phyloP scores from a whole-genome alignment of 1,140 invertebrate species.

The Sinonovacula constricta region DNA sequence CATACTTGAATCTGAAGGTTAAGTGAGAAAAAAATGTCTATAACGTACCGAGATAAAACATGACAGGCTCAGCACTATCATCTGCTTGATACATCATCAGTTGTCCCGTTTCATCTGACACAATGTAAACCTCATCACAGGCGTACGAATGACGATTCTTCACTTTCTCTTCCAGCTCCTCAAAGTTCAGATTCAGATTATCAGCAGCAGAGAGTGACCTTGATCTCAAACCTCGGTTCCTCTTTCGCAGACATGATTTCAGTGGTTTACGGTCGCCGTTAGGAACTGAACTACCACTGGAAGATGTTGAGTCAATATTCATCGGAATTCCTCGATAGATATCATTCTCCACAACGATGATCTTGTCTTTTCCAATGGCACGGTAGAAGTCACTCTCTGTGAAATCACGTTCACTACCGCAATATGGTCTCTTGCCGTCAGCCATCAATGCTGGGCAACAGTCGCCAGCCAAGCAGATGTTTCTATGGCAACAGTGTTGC shows the following conservation, averaged over 20 bases:
- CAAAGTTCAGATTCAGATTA: conserved; percentile 53
- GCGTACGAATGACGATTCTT: conserved; percentile 72
- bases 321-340: conserved; percentile 28
- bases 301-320: conserved; percentile 45
- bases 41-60: conserved; percentile 53
- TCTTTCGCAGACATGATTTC: conserved; percentile 73
- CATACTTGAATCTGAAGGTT: no score
- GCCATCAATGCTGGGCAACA: neutral
- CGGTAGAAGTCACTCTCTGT: conserved; percentile 46
- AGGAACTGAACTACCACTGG: conserved; percentile 56
- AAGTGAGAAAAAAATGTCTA: no score
- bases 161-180: conserved; percentile 49
- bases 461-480: conserved; percentile 8
- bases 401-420: conserved; percentile 15
- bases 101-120: conserved; percentile 61
- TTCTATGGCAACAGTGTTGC: conserved; percentile 44
- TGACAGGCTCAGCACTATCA: conserved; percentile 56
- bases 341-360: conserved; percentile 42
- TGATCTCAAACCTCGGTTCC: conserved; percentile 55
- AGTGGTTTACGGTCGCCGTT: conserved; percentile 66
- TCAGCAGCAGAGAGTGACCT: conserved; percentile 66
- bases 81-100: conserved; percentile 55
- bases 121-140: conserved; percentile 70
- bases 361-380: conserved; percentile 40
- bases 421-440: conserved; percentile 12